These are phyloP conservation scores for Eulemur mongoz DNA, from an alignment of 2,797 vertebrate genomes.

Conservation along the genomic window DNA sequence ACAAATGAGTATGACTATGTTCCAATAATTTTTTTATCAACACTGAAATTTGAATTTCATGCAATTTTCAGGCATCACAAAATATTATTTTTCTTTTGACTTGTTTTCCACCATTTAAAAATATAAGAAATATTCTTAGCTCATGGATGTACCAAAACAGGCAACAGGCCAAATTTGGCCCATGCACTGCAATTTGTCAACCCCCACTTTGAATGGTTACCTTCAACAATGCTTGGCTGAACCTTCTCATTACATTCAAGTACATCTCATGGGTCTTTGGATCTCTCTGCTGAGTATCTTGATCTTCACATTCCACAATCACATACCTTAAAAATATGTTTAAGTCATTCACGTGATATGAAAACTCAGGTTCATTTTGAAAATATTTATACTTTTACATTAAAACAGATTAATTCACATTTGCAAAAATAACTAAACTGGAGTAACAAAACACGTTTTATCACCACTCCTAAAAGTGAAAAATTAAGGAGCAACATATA, in stretches of 20 bases:
- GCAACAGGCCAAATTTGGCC: neutral
- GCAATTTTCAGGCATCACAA: neutral
- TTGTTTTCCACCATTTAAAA: conserved; percentile 18
- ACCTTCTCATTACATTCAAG: conserved; percentile 97
- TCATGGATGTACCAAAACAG: neutral
- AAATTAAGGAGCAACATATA: neutral
- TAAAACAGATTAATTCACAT: neutral
- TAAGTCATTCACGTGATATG: neutral
- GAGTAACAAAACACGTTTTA: neutral
- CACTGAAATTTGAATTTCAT: neutral
- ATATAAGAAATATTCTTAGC: neutral
- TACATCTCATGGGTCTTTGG: conserved; percentile 99
- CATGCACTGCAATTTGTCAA: neutral
- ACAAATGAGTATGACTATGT: neutral
- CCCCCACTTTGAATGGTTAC: conserved; percentile 78
- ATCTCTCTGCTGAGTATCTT: conserved; percentile 98
- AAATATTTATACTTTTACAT: neutral
- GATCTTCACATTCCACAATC: conserved; percentile 98
- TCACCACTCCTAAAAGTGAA: neutral
- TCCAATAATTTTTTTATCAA: neutral
- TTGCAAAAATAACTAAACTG: neutral
- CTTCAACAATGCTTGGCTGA: conserved; percentile 98
- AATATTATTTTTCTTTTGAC: neutral
- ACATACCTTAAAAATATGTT: conserved; percentile 91
- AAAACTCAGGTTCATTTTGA: conserved; percentile 21